Percentiles rank a stretch among this genome's conserved stretches.
phyloP scores from a whole-genome alignment of 2,113 vertebrate genomes.

The Promerops cafer region DNA sequence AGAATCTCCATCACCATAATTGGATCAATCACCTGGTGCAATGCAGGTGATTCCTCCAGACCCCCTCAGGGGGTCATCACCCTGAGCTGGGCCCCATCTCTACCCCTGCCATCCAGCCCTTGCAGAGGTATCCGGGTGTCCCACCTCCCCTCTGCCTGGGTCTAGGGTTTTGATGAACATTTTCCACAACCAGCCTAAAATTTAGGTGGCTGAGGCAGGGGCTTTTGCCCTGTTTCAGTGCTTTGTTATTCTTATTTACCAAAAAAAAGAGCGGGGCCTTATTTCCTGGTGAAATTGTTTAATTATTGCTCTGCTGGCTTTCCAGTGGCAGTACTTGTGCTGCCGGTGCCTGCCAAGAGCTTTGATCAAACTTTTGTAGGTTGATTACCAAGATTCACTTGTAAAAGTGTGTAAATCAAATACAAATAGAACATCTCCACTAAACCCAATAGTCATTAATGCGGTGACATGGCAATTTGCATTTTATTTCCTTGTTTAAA shows the following conservation, averaged over 20 bases:
- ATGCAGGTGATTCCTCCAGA: not conserved
- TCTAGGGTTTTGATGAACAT: not conserved
- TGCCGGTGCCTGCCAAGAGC: not conserved
- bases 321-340: not conserved
- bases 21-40: not conserved
- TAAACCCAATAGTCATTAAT: not conserved
- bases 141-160: accelerated
- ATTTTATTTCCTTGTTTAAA: not conserved
- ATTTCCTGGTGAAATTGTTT: not conserved
- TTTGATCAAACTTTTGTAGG: not conserved
- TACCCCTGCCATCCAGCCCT: not conserved
- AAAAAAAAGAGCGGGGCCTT: not conserved
- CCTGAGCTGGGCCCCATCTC: not conserved
- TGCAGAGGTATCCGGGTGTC: not conserved
- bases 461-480: not conserved
- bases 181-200: not conserved
- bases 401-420: not conserved
- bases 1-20: not conserved
- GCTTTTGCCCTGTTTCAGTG: not conserved
- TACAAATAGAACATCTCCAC: not conserved
- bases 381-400: not conserved
- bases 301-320: not conserved
- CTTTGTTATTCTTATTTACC: not conserved
- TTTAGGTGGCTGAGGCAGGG: too few species aligned
- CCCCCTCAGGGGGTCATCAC: not conserved